A percentile compares a stretch with the other conserved stretches of the same genome.
Evolutionary conservation across 35 echinoderm and acorn worm genomes (phyloP).

Genomic region (Apostichopus californicus): DNA sequence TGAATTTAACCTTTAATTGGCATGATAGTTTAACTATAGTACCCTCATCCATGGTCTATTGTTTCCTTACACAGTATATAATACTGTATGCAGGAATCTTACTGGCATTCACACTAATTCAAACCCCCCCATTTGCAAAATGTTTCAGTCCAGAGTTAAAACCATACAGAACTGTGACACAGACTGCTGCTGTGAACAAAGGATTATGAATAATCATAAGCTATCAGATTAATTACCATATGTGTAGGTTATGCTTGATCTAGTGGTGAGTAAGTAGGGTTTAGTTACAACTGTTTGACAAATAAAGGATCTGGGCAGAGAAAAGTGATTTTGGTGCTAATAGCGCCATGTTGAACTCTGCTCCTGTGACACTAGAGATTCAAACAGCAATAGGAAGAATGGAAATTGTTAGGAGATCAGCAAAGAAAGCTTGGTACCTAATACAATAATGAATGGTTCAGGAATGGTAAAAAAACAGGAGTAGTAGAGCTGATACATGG

Average conservation of each 20-base stretch:
- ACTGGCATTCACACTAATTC: not conserved
- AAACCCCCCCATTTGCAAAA: not conserved
- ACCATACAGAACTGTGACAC: slow-evolving; percentile 9
- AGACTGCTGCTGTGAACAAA: slow-evolving; percentile 19
- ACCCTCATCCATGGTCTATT: slow-evolving; percentile 4
- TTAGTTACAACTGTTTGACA: slow-evolving; percentile 52
- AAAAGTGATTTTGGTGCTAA: slow-evolving; percentile 37
- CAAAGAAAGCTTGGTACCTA: too few relatives aligned
- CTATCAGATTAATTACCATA: slow-evolving; percentile 44
- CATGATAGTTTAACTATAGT: slow-evolving; percentile 7
- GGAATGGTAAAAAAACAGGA: not conserved
- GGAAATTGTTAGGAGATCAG: not conserved
- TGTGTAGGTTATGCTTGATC: slow-evolving; percentile 44
- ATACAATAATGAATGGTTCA: too few relatives aligned
- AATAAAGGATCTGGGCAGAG: slow-evolving; percentile 42
- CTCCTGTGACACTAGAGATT: slow-evolving; percentile 21
- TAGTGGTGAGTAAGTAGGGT: slow-evolving; percentile 35
- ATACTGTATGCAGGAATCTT: too few relatives aligned
- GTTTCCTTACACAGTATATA: not conserved
- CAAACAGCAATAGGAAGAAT: not conserved
- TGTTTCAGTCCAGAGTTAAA: slow-evolving; percentile 32
- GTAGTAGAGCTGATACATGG: not conserved
- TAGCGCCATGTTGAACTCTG: slow-evolving; percentile 44
- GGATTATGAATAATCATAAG: slow-evolving; percentile 47
- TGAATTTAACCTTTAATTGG: not conserved